Conservation (phyloP, 2,888 invertebrate genomes). For the Molorchus minor region DNA sequence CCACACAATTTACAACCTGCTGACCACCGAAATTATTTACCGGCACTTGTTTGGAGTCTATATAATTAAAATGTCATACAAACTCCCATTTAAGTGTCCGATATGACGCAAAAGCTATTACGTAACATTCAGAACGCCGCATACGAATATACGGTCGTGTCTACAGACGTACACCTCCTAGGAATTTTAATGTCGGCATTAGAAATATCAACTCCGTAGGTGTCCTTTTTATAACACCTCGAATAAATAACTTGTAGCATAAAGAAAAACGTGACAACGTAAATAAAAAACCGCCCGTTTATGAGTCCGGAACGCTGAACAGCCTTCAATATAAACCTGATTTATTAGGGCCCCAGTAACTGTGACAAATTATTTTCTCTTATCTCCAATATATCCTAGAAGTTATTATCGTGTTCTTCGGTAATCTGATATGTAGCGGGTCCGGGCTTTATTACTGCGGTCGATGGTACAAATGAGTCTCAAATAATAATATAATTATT, state of each 20-base stretch:
- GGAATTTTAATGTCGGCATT: conserved; percentile 31
- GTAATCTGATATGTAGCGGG: too few relatives aligned
- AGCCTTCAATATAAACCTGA: conserved; percentile 28
- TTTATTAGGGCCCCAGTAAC: conserved; percentile 20
- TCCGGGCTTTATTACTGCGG: too few relatives aligned
- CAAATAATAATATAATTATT: too few relatives aligned
- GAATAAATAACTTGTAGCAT: conserved; percentile 26
- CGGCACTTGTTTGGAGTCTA: too few relatives aligned
- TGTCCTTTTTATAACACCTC: conserved; percentile 29
- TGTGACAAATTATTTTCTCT: conserved; percentile 23
- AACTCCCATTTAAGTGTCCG: not conserved
- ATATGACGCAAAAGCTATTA: not conserved
- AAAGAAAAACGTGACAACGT: conserved; percentile 28
- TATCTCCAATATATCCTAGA: not conserved
- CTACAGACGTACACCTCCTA: conserved; percentile 11
- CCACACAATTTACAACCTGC: too few relatives aligned
- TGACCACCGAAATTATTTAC: too few relatives aligned
- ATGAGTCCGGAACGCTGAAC: conserved; percentile 18
- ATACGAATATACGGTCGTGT: not conserved
- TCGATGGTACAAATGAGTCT: too few relatives aligned
- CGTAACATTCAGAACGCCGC: conserved; percentile 6
- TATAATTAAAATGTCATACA: not conserved
- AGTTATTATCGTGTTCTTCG: not conserved
- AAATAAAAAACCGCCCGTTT: conserved; percentile 24
- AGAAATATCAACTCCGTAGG: conserved; percentile 33